phyloP scores from a whole-genome alignment of 1,140 invertebrate species.

The Brachionus angularis region DNA sequence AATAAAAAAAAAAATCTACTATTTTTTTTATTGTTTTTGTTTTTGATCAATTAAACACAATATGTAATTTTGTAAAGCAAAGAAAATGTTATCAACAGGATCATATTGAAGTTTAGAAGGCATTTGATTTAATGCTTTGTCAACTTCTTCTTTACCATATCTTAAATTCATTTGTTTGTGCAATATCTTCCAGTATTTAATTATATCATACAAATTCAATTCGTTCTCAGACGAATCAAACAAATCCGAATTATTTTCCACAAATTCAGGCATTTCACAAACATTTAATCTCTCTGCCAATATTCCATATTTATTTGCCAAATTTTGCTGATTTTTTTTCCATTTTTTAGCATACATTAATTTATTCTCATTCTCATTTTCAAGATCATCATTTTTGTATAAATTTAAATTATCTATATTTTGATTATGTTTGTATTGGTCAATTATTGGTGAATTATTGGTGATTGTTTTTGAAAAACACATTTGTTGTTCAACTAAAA shows the following conservation, averaged over 20 bases:
- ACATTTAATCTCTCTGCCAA: too few relatives aligned
- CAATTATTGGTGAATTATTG: too few relatives aligned
- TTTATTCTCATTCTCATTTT: too few relatives aligned
- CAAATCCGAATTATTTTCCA: background rate
- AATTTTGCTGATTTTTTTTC: too few relatives aligned
- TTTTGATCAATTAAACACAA: background rate
- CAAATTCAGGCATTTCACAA: background rate
- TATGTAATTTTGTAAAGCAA: background rate
- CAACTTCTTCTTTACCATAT: background rate
- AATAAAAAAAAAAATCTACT: background rate
- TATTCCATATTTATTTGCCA: too few relatives aligned
- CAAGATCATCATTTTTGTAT: too few relatives aligned
- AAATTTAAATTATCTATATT: too few relatives aligned
- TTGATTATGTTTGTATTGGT: too few relatives aligned
- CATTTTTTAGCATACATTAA: too few relatives aligned
- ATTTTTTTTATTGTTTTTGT: too few relatives aligned
- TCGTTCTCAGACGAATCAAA: background rate
- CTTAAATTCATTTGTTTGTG: background rate
- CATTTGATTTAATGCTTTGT: background rate
- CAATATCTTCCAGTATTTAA: background rate
- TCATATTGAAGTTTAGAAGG: background rate
- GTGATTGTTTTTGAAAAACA: too few relatives aligned
- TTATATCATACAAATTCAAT: background rate
- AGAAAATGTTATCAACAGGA: constrained; percentile 5
- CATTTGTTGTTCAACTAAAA: too few relatives aligned